Evolutionary conservation across 2,113 vertebrate species (phyloP).

Genomic region (Pseudolaguvia tuberculata): DNA sequence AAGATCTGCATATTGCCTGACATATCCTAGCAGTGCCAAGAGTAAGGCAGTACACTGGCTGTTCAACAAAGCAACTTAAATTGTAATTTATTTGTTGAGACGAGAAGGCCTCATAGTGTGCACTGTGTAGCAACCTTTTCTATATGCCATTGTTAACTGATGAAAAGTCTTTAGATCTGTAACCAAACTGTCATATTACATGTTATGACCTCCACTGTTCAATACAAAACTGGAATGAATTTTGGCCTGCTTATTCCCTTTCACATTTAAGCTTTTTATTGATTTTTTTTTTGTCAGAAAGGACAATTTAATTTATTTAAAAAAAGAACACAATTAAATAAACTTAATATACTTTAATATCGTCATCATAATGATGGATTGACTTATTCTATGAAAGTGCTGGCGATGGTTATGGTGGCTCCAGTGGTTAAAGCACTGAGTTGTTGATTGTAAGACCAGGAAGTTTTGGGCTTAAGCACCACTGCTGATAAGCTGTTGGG

Average conservation of each 20-base stretch:
- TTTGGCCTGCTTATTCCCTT: background rate
- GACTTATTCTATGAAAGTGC: too few species aligned
- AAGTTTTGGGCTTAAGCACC: too few species aligned
- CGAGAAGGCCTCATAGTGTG: slow-evolving; percentile 2
- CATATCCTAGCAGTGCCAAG: slow-evolving; percentile 20
- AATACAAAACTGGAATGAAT: slow-evolving; percentile 10
- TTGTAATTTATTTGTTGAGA: slow-evolving; percentile 16
- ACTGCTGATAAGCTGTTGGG: too few species aligned
- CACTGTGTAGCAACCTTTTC: slow-evolving; percentile 16
- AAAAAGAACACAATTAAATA: background rate
- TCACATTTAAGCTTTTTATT: slow-evolving; percentile 1
- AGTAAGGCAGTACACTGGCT: slow-evolving; percentile 18
- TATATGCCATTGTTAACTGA: slow-evolving; percentile 6
- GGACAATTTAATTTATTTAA: slow-evolving; percentile 1
- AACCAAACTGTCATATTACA: slow-evolving; percentile 4
- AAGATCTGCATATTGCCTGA: slow-evolving; percentile 30
- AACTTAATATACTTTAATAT: too few species aligned
- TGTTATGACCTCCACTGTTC: slow-evolving; percentile 16
- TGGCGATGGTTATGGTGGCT: too few species aligned
- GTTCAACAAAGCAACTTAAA: slow-evolving; percentile 15
- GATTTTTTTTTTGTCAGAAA: background rate
- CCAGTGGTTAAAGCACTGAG: too few species aligned
- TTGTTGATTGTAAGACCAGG: too few species aligned
- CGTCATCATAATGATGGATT: too few species aligned
- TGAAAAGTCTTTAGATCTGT: slow-evolving; percentile 10